Conservation (phyloP, 2,113 vertebrate genomes). For the Silurus meridionalis region DNA sequence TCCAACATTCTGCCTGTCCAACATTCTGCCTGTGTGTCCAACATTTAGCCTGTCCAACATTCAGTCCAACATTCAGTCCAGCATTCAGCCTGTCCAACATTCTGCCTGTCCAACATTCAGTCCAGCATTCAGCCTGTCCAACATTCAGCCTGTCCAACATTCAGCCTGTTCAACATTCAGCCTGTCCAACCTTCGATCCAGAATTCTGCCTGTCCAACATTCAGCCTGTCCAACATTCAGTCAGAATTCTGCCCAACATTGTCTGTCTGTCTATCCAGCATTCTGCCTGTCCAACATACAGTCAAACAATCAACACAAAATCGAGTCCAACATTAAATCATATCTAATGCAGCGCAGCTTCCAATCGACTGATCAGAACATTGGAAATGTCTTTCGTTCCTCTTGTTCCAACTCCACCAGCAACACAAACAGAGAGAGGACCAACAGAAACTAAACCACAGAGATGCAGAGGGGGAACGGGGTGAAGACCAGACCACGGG, state of each 20-base stretch:
- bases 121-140: background rate
- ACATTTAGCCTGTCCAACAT: too few relatives aligned
- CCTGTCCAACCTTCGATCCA: too few relatives aligned
- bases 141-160: too few relatives aligned
- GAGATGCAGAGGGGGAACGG: background rate
- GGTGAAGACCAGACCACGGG: background rate
- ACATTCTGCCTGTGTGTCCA: too few relatives aligned
- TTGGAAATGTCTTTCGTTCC: background rate
- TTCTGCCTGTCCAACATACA: background rate
- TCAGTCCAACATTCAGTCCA: too few relatives aligned
- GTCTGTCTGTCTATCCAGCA: background rate
- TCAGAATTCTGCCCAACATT: too few relatives aligned
- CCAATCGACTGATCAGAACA: too few relatives aligned
- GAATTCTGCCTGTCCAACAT: too few relatives aligned
- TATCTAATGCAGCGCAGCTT: background rate
- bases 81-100: background rate
- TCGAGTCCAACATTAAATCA: background rate
- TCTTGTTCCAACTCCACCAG: constrained; percentile 16
- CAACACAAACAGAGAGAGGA: constrained; percentile 1
- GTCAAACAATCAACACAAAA: background rate
- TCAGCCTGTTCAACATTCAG: too few relatives aligned
- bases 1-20: background rate
- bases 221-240: too few relatives aligned
- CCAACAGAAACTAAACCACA: background rate
- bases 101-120: background rate